A percentile compares a stretch with the other conserved stretches of the same genome.
Conservation (phyloP, 2,113 vertebrate species). For the Serranochromis macrocephalus region DNA sequence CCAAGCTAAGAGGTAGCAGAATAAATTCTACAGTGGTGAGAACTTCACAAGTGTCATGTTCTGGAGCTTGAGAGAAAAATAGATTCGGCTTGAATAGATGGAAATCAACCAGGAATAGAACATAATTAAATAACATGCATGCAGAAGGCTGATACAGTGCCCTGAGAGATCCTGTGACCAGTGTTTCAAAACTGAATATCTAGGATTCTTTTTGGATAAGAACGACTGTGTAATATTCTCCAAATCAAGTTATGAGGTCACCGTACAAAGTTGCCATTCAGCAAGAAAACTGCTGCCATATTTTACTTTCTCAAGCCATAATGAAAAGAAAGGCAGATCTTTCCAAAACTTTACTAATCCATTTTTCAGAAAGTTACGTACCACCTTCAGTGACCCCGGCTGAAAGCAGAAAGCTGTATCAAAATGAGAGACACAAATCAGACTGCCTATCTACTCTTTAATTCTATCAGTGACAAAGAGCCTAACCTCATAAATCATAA, state of each 20-base stretch:
- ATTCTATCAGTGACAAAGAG: neutral
- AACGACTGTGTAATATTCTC: neutral
- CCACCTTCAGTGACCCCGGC: neutral
- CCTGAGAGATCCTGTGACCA: neutral
- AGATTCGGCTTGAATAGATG: constrained; percentile 26
- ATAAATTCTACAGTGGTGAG: neutral
- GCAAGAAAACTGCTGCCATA: neutral
- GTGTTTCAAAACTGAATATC: neutral
- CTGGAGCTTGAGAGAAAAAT: constrained; percentile 23
- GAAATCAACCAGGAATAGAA: constrained; percentile 22
- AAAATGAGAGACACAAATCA: neutral
- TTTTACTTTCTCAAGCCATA: neutral
- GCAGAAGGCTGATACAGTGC: neutral
- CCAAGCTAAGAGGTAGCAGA: constrained; percentile 23
- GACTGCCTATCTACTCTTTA: neutral
- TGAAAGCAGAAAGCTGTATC: neutral
- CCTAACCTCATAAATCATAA: neutral
- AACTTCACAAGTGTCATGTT: constrained; percentile 28
- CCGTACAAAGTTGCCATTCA: neutral
- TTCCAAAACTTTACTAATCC: neutral
- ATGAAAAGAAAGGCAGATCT: neutral
- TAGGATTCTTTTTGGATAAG: neutral
- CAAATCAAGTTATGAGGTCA: neutral
- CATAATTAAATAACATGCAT: constrained; percentile 5
- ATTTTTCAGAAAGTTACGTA: neutral